phyloP scores from a whole-genome alignment of 2,888 invertebrate species.

The Apoda limacodes region DNA sequence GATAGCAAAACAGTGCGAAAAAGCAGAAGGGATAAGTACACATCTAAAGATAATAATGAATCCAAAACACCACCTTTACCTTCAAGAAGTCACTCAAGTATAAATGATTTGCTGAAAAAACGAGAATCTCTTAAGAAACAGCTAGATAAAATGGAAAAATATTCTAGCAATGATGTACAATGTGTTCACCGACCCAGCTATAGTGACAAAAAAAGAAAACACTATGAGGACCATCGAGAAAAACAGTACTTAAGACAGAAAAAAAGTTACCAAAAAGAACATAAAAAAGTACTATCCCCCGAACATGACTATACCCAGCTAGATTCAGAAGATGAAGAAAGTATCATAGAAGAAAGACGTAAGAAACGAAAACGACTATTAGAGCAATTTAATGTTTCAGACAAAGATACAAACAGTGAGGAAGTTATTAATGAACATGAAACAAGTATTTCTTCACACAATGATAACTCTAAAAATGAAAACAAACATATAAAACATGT shows the following conservation, averaged over 20 bases:
- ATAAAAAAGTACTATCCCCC: slow-evolving; percentile 29
- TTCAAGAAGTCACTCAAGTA: slow-evolving; percentile 27
- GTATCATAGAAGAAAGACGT: slow-evolving; percentile 88
- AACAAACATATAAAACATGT: slow-evolving; percentile 14
- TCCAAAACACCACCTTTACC: slow-evolving; percentile 54
- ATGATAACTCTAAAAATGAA: slow-evolving; percentile 11
- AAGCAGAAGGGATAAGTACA: slow-evolving; percentile 25
- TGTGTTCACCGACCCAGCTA: slow-evolving; percentile 20
- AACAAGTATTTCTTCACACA: not conserved
- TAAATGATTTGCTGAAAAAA: slow-evolving; percentile 47
- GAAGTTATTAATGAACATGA: slow-evolving; percentile 14
- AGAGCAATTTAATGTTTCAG: slow-evolving; percentile 50
- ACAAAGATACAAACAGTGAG: slow-evolving; percentile 17
- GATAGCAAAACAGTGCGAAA: slow-evolving; percentile 26
- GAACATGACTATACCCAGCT: slow-evolving; percentile 73
- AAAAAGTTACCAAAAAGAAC: slow-evolving; percentile 19
- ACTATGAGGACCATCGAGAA: slow-evolving; percentile 22
- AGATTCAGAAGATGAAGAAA: slow-evolving; percentile 88
- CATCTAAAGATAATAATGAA: slow-evolving; percentile 26
- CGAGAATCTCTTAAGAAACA: slow-evolving; percentile 44
- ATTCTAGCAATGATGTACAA: slow-evolving; percentile 23
- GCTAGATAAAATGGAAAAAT: slow-evolving; percentile 35
- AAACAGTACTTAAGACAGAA: slow-evolving; percentile 10
- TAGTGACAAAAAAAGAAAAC: slow-evolving; percentile 27
- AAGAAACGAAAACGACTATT: slow-evolving; percentile 88